Evolutionary conservation across 2,888 invertebrate genomes (phyloP).

Genomic region (Rhopalosiphum nymphaeae): DNA sequence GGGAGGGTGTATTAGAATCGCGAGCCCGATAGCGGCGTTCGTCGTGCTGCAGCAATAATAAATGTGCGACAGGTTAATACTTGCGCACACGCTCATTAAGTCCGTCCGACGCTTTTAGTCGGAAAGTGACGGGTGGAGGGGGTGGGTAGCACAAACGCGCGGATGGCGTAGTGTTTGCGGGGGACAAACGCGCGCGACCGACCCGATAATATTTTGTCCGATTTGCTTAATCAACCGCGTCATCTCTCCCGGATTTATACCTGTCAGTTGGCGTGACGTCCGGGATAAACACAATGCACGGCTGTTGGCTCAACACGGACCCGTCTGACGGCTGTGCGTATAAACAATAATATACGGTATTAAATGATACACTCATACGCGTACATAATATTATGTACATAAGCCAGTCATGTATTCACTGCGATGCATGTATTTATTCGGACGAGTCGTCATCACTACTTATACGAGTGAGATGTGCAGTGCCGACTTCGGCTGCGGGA

Average conservation of each 20-base stretch:
- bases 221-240: slow-evolving; percentile 60
- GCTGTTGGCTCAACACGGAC: background rate
- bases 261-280: slow-evolving; percentile 53
- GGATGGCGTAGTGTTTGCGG: background rate
- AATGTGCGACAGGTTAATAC: slow-evolving; percentile 62
- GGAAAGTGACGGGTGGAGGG: background rate
- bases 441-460: background rate
- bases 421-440: background rate
- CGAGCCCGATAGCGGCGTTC: slow-evolving; percentile 5
- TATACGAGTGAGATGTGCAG: background rate
- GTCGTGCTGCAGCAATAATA: background rate
- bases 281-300: slow-evolving; percentile 37
- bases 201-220: slow-evolving; percentile 41
- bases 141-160: background rate
- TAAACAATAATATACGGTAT: background rate
- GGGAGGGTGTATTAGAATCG: background rate
- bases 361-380: background rate
- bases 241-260: slow-evolving; percentile 58
- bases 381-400: background rate
- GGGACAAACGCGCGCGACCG: background rate
- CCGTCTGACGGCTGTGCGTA: background rate
- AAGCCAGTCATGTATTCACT: background rate
- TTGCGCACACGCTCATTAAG: slow-evolving; percentile 51
- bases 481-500: background rate
- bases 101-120: slow-evolving; percentile 8